Evolutionary conservation across 2,113 vertebrate genomes (phyloP).

Genomic region (Catharus fuscescens): DNA sequence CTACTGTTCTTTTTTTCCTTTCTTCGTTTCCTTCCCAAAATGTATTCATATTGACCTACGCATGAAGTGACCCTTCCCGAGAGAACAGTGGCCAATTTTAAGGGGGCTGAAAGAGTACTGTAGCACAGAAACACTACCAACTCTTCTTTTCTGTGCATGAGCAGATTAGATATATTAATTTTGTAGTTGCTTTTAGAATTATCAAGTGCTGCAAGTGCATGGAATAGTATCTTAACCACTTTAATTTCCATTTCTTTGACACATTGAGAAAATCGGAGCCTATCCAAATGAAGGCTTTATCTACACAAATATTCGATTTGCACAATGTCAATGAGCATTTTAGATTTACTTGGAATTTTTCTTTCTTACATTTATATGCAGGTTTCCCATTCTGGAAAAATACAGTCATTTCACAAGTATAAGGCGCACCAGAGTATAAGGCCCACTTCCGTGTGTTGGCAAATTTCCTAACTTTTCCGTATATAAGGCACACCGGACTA

Average conservation of each 20-base stretch:
- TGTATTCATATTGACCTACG: accelerated
- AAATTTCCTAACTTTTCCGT: too few relatives aligned
- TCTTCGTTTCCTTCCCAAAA: background rate
- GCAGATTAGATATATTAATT: background rate
- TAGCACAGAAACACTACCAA: background rate
- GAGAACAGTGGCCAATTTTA: background rate
- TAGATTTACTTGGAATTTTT: background rate
- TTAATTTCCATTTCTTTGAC: background rate
- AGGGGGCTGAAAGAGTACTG: background rate
- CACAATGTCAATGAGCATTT: background rate
- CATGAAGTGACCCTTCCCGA: background rate
- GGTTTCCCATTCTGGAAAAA: background rate
- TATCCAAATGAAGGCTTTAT: background rate
- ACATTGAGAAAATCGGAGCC: background rate
- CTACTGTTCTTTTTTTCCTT: background rate
- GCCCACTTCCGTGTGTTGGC: too few relatives aligned
- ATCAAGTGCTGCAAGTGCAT: background rate
- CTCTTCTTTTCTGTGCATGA: background rate
- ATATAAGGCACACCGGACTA: too few relatives aligned
- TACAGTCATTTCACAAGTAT: too few relatives aligned
- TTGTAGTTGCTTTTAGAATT: background rate
- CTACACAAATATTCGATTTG: background rate
- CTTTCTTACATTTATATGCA: background rate
- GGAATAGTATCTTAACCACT: background rate
- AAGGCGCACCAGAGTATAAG: too few relatives aligned